A percentile compares a stretch with the other conserved stretches of the same genome.
phyloP scores from a whole-genome alignment of 92 coral and sea anemone species.

The Heteractis magnifica region DNA sequence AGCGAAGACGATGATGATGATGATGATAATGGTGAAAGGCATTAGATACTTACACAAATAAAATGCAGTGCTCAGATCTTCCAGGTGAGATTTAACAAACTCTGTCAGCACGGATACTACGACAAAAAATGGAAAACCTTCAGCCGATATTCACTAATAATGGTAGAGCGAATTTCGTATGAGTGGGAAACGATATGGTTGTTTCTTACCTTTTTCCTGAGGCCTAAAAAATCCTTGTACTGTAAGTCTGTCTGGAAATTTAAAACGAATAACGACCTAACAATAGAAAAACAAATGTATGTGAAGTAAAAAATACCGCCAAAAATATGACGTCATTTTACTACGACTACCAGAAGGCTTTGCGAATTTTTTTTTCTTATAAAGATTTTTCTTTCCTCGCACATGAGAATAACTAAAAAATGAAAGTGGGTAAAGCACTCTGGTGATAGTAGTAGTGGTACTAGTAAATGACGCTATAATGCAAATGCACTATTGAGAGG shows the following conservation, averaged over 20 bases:
- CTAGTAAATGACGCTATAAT: too few relatives aligned
- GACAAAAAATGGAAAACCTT: neutral
- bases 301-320: neutral
- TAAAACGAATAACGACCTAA: constrained; percentile 88
- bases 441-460: too few relatives aligned
- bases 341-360: too few relatives aligned
- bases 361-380: too few relatives aligned
- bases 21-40: neutral
- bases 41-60: constrained; percentile 73
- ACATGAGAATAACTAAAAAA: too few relatives aligned
- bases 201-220: constrained; percentile 73
- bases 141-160: neutral
- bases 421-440: too few relatives aligned
- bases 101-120: constrained; percentile 68
- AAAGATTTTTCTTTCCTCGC: too few relatives aligned
- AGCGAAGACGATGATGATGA: neutral
- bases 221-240: constrained; percentile 94
- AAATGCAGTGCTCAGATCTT: constrained; percentile 62
- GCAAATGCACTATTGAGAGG: too few relatives aligned
- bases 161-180: neutral
- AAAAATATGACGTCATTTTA: neutral
- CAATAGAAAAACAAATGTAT: neutral
- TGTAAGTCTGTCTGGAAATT: constrained; percentile 83
- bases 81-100: constrained; percentile 76
- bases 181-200: neutral